Percentiles rank a stretch among this genome's conserved stretches.
Conservation (phyloP, 2,113 vertebrate genomes). For the Grammomys dolichurus region DNA sequence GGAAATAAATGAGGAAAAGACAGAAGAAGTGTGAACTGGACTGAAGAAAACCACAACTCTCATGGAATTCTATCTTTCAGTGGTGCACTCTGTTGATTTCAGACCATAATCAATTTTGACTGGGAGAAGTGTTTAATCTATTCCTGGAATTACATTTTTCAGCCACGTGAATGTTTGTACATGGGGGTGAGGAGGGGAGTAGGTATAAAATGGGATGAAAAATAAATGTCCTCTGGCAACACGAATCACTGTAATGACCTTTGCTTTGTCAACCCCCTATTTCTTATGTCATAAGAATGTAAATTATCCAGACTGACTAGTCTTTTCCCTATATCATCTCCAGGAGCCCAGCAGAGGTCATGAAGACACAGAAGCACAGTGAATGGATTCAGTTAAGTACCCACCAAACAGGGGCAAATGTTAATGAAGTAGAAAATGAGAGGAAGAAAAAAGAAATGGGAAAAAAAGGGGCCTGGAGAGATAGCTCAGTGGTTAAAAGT, state of each 20-base stretch:
- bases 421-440: background rate
- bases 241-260: background rate
- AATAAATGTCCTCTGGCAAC: background rate
- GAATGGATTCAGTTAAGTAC: background rate
- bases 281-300: slow-evolving; percentile 33
- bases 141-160: background rate
- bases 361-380: background rate
- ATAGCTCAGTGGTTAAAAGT: too few species aligned
- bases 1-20: slow-evolving; percentile 45
- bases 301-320: slow-evolving; percentile 20
- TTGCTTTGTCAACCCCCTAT: background rate
- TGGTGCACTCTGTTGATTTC: background rate
- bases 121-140: fast-evolving
- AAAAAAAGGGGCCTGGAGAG: background rate
- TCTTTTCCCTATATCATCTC: background rate
- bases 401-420: background rate
- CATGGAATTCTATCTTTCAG: background rate
- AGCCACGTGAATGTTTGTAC: background rate
- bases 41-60: background rate
- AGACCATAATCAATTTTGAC: background rate
- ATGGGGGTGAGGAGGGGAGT: too few species aligned
- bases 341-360: background rate
- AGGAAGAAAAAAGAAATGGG: background rate
- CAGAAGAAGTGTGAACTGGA: slow-evolving; percentile 34
- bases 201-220: background rate